Percentiles rank a stretch among this genome's conserved stretches.
These are phyloP conservation scores for Chrysomela aeneicollis DNA, from an alignment of 2,888 invertebrate species.

Conservation along the genomic window DNA sequence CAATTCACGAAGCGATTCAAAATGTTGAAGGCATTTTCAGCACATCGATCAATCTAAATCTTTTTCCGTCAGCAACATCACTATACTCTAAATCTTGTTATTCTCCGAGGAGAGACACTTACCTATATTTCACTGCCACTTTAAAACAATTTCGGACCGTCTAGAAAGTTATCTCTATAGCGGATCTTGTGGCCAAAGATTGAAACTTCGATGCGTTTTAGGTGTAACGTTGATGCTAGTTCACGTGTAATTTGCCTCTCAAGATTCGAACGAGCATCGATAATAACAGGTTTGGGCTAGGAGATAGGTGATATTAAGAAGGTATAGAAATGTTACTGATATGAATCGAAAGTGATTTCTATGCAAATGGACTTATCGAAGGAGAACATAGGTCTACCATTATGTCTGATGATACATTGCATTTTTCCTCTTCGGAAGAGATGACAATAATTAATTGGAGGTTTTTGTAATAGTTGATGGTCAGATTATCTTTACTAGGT, in stretches of 20 bases:
- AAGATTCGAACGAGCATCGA: neutral
- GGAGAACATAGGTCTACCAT: neutral
- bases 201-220: neutral
- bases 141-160: constrained; percentile 4
- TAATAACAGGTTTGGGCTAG: neutral
- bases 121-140: constrained; percentile 4
- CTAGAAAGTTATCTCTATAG: neutral
- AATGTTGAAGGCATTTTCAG: neutral
- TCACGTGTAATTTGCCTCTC: neutral
- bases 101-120: neutral
- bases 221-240: neutral
- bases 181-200: neutral
- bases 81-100: neutral
- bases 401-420: neutral
- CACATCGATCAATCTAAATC: neutral
- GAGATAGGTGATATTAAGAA: neutral
- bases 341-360: constrained; percentile 2
- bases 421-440: neutral
- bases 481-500: too few species aligned
- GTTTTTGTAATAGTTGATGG: too few species aligned
- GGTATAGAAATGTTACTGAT: neutral
- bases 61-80: neutral
- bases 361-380: neutral
- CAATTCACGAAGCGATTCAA: neutral
- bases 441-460: too few species aligned